Conservation (phyloP, 2,888 invertebrate species). For the Chrysodeixis includens region DNA sequence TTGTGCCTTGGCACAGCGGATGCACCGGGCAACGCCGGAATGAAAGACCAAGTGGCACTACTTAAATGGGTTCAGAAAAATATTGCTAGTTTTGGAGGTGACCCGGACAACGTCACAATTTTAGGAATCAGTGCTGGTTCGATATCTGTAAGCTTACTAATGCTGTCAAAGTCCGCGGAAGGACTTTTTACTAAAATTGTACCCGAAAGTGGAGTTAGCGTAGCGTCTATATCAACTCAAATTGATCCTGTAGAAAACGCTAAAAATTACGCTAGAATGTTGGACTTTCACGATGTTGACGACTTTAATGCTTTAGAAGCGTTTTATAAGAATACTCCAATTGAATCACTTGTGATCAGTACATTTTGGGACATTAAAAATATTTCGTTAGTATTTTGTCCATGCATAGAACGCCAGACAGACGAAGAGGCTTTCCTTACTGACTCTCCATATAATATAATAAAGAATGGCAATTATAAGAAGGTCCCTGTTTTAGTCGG, state of each 20-base stretch:
- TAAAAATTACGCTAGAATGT: slow-evolving; percentile 58
- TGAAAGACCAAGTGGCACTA: slow-evolving; percentile 69
- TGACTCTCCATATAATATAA: slow-evolving; percentile 34
- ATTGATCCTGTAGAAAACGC: slow-evolving; percentile 66
- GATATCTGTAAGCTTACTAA: slow-evolving; percentile 61
- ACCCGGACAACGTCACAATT: slow-evolving; percentile 68
- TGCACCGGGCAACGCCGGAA: slow-evolving; percentile 68
- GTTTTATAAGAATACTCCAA: slow-evolving; percentile 63
- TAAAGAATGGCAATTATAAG: slow-evolving; percentile 31
- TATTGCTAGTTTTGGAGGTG: slow-evolving; percentile 67
- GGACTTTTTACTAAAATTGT: slow-evolving; percentile 70
- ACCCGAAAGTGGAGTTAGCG: slow-evolving; percentile 64
- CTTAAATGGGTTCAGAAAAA: slow-evolving; percentile 68
- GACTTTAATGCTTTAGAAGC: slow-evolving; percentile 40
- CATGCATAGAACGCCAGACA: slow-evolving; percentile 36
- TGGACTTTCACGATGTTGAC: slow-evolving; percentile 64
- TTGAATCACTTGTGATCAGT: slow-evolving; percentile 29
- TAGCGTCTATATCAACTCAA: slow-evolving; percentile 58
- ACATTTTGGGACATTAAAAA: slow-evolving; percentile 26
- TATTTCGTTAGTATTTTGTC: slow-evolving; percentile 30
- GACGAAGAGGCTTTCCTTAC: slow-evolving; percentile 16
- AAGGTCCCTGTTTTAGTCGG: slow-evolving; percentile 44
- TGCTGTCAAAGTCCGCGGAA: slow-evolving; percentile 59
- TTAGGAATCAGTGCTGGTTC: slow-evolving; percentile 67
- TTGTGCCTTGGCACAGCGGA: slow-evolving; percentile 63